A percentile compares a stretch with the other conserved stretches of the same genome.
These are phyloP conservation scores for Ferdinandea cuprea DNA, from an alignment of 2,888 invertebrate genomes.

Conservation along the genomic window DNA sequence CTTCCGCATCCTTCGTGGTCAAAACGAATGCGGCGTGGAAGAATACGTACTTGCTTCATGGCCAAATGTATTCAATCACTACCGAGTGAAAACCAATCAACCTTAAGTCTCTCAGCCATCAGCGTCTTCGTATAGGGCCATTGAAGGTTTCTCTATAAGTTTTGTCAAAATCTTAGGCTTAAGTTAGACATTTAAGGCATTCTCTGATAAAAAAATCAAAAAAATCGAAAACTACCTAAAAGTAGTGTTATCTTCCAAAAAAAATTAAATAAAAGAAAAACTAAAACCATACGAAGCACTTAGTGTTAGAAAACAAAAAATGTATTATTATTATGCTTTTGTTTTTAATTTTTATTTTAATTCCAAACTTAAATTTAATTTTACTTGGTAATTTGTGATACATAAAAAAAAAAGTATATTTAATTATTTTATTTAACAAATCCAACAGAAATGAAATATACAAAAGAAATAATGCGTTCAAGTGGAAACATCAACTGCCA, in stretches of 20 bases:
- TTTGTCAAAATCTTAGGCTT: constrained; percentile 76
- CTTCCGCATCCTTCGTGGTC: constrained; percentile 93
- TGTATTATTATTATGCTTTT: constrained; percentile 38
- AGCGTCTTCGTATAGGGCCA: constrained; percentile 68
- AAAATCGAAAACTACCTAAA: constrained; percentile 33
- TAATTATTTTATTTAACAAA: constrained; percentile 58
- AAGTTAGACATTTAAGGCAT: constrained; percentile 77
- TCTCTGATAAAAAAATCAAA: constrained; percentile 64
- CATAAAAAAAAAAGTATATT: constrained; percentile 42
- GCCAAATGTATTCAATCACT: constrained; percentile 83
- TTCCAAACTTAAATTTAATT: constrained; percentile 53
- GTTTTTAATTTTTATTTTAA: constrained; percentile 18
- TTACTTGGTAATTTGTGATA: constrained; percentile 62
- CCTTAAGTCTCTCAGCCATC: constrained; percentile 71
- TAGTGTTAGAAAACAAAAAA: constrained; percentile 31
- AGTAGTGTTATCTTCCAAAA: constrained; percentile 29
- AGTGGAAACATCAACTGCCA: constrained; percentile 75
- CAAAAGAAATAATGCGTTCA: constrained; percentile 61
- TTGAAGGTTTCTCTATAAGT: constrained; percentile 62
- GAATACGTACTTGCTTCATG: constrained; percentile 93
- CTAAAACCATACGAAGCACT: constrained; percentile 17
- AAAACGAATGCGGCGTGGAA: constrained; percentile 95
- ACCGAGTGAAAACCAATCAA: constrained; percentile 69
- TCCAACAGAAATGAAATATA: constrained; percentile 30
- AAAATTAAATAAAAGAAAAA: constrained; percentile 19